Base-by-base conservation (phyloP, 1,140 invertebrate genomes). In the Macrotrachela quadricornifera region DNA sequence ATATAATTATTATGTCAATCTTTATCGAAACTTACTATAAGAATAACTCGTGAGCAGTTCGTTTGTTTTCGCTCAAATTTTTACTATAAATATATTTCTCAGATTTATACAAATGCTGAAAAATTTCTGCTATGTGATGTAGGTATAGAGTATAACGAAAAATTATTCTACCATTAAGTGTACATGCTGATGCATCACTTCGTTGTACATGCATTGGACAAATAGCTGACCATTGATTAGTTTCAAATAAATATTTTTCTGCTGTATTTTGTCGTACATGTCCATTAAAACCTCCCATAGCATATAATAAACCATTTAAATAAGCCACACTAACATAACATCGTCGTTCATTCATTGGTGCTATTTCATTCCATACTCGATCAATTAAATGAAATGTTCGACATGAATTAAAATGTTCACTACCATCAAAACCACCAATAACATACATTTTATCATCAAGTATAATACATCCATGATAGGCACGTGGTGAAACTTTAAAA, bases 301-400 rank as follows among this genome's bases (percentile, higher is more conserved):
- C 82, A 67, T 85, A 86, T 57, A 86, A 80, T 59, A 75, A 76
- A 55, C 79, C 77, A 11, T 80, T 74, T 0, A 80, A 58, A 0
- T 77, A 72, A 0, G 76, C 79, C 0, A 77, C 76, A 56, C 78
- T 79, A 0, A 81, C 77, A 55, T 69, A 69, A 58, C 52, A 54
- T 37, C 52, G 46, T 49, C 50, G 49, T 14, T 46, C 39, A 50
- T 61, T 53, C 59, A 61, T 59, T 17, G 60, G 59, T 17, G 59
- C 56, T 18, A 58, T 54, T 39, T 58, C 55, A 17, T 38, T 15
- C 60, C 60, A 62, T 47, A 56, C 48, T 46, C 51, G 48, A 6
- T 41, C 57, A 14, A 50, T 52, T 15, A 56, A 55, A 49, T 61
- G 54, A 42, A 64, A 62, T 44, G 58, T 59, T 16, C 59, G 56